A percentile compares a stretch with the other conserved stretches of the same genome.
Evolutionary conservation across 2,797 vertebrate genomes (phyloP).

Genomic region (Chromis chromis): DNA sequence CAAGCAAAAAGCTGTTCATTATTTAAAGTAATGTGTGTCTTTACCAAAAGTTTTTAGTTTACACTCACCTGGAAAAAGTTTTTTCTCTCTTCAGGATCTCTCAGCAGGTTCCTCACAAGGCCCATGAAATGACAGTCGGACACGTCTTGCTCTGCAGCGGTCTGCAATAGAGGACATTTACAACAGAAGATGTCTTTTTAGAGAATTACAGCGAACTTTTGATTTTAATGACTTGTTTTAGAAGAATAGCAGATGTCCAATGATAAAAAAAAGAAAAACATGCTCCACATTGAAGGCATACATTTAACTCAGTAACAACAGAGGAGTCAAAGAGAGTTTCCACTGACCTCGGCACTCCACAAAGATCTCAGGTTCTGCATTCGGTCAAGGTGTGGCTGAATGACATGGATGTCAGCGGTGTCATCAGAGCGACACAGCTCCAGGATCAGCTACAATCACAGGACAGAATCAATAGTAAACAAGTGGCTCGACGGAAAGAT

Average conservation of each 20-base stretch:
- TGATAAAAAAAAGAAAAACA: too few relatives aligned
- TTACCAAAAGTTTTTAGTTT: neutral
- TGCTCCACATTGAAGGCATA: too few relatives aligned
- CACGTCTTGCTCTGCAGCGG: slow-evolving; percentile 65
- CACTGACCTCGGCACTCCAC: slow-evolving; percentile 72
- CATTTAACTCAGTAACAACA: neutral
- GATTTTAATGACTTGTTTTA: too few relatives aligned
- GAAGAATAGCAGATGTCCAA: neutral
- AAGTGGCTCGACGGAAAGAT: neutral
- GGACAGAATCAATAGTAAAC: slow-evolving; percentile 1
- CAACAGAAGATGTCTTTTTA: neutral
- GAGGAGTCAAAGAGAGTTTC: neutral
- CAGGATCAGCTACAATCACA: slow-evolving; percentile 75
- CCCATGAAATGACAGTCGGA: slow-evolving; percentile 82
- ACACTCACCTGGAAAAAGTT: slow-evolving; percentile 75
- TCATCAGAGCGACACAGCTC: slow-evolving; percentile 79
- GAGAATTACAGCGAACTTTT: too few relatives aligned
- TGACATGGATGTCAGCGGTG: slow-evolving; percentile 64
- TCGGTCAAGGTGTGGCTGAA: slow-evolving; percentile 81
- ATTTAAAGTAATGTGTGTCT: neutral
- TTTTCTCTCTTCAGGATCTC: slow-evolving; percentile 72
- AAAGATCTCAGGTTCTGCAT: slow-evolving; percentile 76
- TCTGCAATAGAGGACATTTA: slow-evolving; percentile 35
- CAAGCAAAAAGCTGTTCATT: neutral
- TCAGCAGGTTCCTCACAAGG: slow-evolving; percentile 79